Percentiles rank a stretch among this genome's conserved stretches.
Conservation (phyloP, 2,113 vertebrate species). For the Mola mola region DNA sequence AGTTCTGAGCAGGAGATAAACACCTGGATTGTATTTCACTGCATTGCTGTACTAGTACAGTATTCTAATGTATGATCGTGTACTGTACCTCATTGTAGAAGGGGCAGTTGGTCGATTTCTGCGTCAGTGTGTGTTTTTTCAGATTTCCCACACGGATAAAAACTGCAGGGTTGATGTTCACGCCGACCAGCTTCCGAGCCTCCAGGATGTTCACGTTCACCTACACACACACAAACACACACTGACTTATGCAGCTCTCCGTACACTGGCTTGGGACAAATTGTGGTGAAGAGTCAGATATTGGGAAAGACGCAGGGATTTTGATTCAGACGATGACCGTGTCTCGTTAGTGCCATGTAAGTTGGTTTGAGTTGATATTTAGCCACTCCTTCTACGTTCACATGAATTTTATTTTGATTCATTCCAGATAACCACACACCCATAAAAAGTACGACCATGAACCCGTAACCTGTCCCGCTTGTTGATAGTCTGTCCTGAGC, state of each 20-base stretch:
- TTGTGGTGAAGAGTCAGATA: too few relatives aligned
- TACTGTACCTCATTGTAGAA: slow-evolving; percentile 70
- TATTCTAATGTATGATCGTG: neutral
- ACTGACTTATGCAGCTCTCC: neutral
- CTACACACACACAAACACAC: slow-evolving; percentile 61
- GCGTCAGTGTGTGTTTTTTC: slow-evolving; percentile 85
- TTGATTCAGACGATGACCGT: too few relatives aligned
- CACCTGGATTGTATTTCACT: neutral
- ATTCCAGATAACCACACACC: too few relatives aligned
- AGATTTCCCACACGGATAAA: slow-evolving; percentile 87
- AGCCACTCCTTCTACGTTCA: too few relatives aligned
- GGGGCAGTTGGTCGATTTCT: slow-evolving; percentile 84
- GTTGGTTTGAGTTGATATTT: too few relatives aligned
- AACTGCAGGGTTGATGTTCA: slow-evolving; percentile 94
- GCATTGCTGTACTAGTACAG: neutral
- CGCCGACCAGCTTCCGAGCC: slow-evolving; percentile 92
- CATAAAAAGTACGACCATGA: too few relatives aligned
- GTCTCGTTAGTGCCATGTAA: too few relatives aligned
- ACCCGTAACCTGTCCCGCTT: too few relatives aligned
- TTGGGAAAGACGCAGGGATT: too few relatives aligned
- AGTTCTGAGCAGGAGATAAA: slow-evolving; percentile 83
- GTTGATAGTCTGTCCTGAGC: too few relatives aligned
- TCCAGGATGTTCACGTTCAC: slow-evolving; percentile 90
- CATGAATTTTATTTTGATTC: too few relatives aligned
- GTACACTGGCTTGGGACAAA: too few relatives aligned